Evolutionary conservation across 92 coral and sea anemone genomes (phyloP), one percentile per base, ranked within the genome.

Genomic region (Actinostola sp.): DNA sequence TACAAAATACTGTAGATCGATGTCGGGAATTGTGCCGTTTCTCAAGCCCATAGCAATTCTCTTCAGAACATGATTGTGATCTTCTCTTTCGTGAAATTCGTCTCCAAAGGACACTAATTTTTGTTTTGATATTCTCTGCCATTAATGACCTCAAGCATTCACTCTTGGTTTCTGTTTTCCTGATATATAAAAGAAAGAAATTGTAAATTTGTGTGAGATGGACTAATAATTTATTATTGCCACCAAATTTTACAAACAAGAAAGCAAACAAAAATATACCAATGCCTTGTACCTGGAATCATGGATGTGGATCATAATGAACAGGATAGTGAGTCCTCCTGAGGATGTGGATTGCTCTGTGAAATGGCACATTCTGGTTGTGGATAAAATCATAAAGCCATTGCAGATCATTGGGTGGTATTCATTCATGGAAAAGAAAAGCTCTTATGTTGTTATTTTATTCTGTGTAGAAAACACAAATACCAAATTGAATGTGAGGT

Each of bases 141-240:
- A 88, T 79, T 32, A 88, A 34, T 1, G 93, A 88, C 52, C 84
- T 88, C 38, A 88, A 65, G 52, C 84, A 71, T 58, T 88, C 87
- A 21, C 33, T 8, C 57, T 53, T 56, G 42, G 83, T 75, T 61
- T 88, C 93, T 8, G 51, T 74, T 50, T 82, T 88, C 9, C 89
- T 89, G 83, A 36, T 28, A 72, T 57, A 16, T 62, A 25, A 39
- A 7, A 39, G 14, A 39, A 39, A 39, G 7, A 39, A 14, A 39
- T 39, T 39, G 7, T 39, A 39, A 14, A 7, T 39, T 48, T 7
- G 54, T 9, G 54, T 7, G n/a, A 7, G 4, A 48, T 17, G n/a
- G 4, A 7, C 4, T 48, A 4, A 9, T 9, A 21, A 8, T 8
- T 48, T 8, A 48, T 7, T 17, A 17, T 4, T 9, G 9, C 21